These are phyloP conservation scores for Oreonectes daqikongensis DNA, from an alignment of 2,797 vertebrate species.

Conservation along the genomic window DNA sequence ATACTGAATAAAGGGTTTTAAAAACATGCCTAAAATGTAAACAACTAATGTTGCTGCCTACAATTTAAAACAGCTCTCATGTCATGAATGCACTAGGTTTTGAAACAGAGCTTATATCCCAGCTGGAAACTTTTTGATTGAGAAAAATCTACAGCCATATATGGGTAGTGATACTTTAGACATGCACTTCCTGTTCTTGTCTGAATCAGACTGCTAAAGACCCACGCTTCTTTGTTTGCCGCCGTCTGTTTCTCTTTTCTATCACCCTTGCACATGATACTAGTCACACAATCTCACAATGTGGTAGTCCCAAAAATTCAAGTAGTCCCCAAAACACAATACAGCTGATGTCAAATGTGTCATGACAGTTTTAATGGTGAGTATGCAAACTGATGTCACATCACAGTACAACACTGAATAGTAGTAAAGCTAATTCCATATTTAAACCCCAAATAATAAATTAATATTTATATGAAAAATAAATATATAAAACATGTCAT, in stretches of 20 bases:
- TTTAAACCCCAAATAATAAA: background rate
- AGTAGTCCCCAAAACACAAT: background rate
- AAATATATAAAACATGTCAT: no score
- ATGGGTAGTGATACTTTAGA: slow-evolving; percentile 11
- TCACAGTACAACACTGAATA: background rate
- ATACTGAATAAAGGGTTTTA: background rate
- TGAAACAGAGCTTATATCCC: background rate
- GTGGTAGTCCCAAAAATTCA: background rate
- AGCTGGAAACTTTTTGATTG: background rate
- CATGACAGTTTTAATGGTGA: background rate
- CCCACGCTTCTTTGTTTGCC: slow-evolving; percentile 36
- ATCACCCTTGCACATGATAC: slow-evolving; percentile 18
- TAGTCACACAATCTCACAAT: slow-evolving; percentile 4
- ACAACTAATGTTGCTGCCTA: no score
- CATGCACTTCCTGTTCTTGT: slow-evolving; percentile 21
- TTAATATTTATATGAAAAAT: background rate
- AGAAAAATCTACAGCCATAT: slow-evolving; percentile 13
- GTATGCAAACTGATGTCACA: background rate
- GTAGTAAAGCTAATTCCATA: background rate
- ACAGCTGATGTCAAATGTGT: background rate
- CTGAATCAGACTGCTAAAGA: slow-evolving; percentile 6
- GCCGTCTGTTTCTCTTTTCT: slow-evolving; percentile 14
- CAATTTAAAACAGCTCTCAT: background rate
- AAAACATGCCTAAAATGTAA: background rate
- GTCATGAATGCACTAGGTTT: background rate